Base-by-base conservation (phyloP, 2,113 vertebrate species). In the Phoenicopterus ruber region DNA sequence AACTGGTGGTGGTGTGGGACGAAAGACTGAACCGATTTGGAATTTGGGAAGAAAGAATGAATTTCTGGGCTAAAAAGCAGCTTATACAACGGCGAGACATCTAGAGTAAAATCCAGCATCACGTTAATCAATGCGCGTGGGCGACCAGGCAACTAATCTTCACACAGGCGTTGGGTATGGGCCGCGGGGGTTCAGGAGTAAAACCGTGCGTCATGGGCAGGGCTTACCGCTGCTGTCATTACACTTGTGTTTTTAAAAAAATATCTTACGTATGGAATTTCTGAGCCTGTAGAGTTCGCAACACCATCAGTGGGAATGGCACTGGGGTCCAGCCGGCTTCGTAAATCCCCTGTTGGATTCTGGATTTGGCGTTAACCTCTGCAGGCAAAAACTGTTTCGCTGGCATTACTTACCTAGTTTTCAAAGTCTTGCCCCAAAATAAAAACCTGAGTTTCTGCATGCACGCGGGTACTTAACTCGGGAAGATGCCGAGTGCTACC, bases 141-240 rank as follows among this genome's bases (percentile, higher is more conserved):
- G 82, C 90, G 40, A 86, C 11, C 22, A 57, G 42, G 69, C 44
- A 77, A 65, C 71, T 31, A 77, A 72, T 57, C 80, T 49, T 12
- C 15, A 9, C 14, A 3, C 8, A 20, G 25, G 32, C 16, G 0
- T 4, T 4, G 28, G 54, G 24, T 13, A 49, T 0, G 1, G 81
- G 61, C 70, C 49, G 49, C 8, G 9, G 70, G n/a, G 13, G 13
- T 49, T 54, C 57, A 49, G 52, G 55, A 47, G 26, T 44, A 69
- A 79, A 80, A n/a, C 62, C 20, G 44, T 21, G 42, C 42, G 55
- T 67, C 55, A 32, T 0, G 6, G 57, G 9, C 54, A 71, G 71
- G 55, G 26, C 59, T 55, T 50, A 46, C 16, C 1, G 2, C 26
- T 57, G 24, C n/a, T 63, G 17, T 40, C 74, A 77, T 80, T 31